Conservation (phyloP, 2,113 vertebrate species). For the Suricata suricatta region DNA sequence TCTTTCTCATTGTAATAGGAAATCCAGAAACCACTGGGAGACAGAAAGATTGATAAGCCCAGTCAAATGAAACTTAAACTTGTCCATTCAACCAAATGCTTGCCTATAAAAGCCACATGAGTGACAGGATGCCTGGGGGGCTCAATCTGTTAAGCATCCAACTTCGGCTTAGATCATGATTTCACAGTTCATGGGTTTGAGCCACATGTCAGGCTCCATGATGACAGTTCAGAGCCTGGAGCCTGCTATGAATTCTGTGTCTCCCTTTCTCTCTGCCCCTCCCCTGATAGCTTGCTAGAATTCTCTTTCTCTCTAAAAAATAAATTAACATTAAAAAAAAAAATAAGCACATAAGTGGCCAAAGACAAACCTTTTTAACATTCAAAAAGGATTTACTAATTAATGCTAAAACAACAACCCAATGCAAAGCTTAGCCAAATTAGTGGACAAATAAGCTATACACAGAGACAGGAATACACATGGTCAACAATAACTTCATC, state of each 20-base stretch:
- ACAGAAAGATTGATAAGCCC: background rate
- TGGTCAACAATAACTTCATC: background rate
- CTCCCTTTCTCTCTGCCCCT: too few relatives aligned
- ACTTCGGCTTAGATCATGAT: too few relatives aligned
- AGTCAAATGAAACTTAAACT: background rate
- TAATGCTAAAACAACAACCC: background rate
- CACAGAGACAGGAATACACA: background rate
- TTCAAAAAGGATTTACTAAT: background rate
- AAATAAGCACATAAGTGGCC: background rate
- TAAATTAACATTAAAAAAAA: too few relatives aligned
- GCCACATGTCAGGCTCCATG: too few relatives aligned
- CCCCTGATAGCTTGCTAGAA: too few relatives aligned
- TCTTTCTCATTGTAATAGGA: background rate
- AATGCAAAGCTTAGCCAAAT: background rate
- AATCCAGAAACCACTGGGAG: background rate
- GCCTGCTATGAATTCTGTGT: too few relatives aligned
- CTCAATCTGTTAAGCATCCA: too few relatives aligned
- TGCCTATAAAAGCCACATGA: background rate
- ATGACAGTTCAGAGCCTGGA: too few relatives aligned
- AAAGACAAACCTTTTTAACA: background rate
- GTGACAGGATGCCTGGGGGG: too few relatives aligned
- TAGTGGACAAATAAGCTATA: background rate
- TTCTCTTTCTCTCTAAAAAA: too few relatives aligned
- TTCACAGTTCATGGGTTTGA: rapidly evolving
- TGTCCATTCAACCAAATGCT: background rate